Conservation (phyloP, 2,113 vertebrate genomes). For the Festucalex cinctus region DNA sequence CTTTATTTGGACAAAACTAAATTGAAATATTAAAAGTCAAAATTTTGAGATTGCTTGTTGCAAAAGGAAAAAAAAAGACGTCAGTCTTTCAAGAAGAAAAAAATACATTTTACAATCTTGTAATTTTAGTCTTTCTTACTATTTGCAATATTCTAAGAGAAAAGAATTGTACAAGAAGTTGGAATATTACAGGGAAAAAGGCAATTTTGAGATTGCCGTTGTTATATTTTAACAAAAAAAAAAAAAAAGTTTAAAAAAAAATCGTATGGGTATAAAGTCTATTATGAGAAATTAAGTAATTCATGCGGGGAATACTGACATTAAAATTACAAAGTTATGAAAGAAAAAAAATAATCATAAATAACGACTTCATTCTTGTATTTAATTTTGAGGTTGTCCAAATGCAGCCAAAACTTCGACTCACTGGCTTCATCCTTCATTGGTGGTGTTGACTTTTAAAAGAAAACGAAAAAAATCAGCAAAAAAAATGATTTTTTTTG, state of each 20-base stretch:
- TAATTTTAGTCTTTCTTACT: too few species aligned
- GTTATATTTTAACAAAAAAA: neutral
- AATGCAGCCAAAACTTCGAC: slow-evolving; percentile 2
- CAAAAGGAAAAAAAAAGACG: neutral
- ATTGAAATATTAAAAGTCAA: too few species aligned
- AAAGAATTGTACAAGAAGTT: too few species aligned
- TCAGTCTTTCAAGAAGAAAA: neutral
- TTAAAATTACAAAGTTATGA: neutral
- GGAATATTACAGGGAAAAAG: too few species aligned
- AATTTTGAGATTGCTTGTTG: neutral
- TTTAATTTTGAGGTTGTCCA: neutral
- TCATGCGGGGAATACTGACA: neutral
- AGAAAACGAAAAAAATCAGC: slow-evolving; percentile 26
- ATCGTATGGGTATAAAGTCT: too few species aligned
- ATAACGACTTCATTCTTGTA: neutral
- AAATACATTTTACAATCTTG: neutral
- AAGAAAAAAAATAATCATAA: neutral
- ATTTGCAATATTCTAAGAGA: too few species aligned
- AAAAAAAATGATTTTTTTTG: slow-evolving; percentile 43
- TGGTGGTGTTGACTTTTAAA: slow-evolving; percentile 36
- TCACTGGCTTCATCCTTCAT: slow-evolving; percentile 54
- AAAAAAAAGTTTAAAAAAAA: too few species aligned
- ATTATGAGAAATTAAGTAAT: neutral
- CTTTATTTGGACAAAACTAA: too few species aligned
- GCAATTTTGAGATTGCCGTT: too few species aligned